Conservation (phyloP, 1,140 invertebrate species). For the Globodera rostochiensis region DNA sequence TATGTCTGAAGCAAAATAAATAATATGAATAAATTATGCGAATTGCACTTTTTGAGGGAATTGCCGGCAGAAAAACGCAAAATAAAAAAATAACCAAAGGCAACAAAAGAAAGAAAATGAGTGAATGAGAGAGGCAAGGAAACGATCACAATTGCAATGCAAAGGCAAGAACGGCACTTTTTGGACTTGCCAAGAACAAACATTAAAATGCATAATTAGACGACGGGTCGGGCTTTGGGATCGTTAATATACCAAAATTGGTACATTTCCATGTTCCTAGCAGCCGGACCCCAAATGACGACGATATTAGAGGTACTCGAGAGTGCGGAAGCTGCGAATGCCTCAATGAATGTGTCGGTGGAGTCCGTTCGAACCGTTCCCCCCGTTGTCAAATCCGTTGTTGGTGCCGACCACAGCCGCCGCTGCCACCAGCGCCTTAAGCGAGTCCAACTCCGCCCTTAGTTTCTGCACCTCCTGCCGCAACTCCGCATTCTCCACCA, state of each 20-base stretch:
- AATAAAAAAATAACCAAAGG: not conserved
- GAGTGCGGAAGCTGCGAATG: not conserved
- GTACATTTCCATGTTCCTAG: too few species aligned
- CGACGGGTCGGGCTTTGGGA: too few species aligned
- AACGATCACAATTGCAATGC: not conserved
- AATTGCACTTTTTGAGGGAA: slow-evolving; percentile 12
- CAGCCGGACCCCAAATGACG: not conserved
- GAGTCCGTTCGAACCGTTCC: not conserved
- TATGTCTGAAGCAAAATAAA: not conserved
- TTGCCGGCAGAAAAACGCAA: not conserved
- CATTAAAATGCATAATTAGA: too few species aligned
- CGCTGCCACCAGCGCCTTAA: slow-evolving; percentile 8
- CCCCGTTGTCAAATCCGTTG: slow-evolving; percentile 3
- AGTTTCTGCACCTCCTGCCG: slow-evolving; percentile 9
- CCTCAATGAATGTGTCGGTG: not conserved
- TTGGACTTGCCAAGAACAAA: too few species aligned
- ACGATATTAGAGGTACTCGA: not conserved
- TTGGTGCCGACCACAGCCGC: slow-evolving; percentile 1
- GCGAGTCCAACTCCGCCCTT: slow-evolving; percentile 1
- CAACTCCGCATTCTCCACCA: slow-evolving; percentile 15
- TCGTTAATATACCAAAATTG: too few species aligned
- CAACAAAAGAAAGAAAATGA: not conserved
- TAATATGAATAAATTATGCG: slow-evolving; percentile 10
- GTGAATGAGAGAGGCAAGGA: not conserved
- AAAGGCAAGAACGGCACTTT: not conserved